Conservation (phyloP, 2,888 invertebrate genomes). For the Dryadula phaetusa region DNA sequence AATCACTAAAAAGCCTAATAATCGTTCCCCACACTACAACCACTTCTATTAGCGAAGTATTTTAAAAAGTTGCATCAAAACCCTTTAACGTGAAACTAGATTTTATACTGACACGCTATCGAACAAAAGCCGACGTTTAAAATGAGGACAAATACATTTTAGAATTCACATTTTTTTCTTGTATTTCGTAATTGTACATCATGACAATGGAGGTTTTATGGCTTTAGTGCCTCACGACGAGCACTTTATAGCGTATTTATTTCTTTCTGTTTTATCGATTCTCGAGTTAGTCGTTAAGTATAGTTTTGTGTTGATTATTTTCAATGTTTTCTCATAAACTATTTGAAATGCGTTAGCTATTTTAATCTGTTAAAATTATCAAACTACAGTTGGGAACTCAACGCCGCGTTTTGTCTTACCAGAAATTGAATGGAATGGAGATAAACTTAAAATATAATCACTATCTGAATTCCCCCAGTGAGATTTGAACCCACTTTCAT, state of each 20-base stretch:
- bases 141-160: conserved; percentile 20
- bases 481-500: too few species aligned
- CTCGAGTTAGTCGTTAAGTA: conserved; percentile 16
- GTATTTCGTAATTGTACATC: conserved; percentile 23
- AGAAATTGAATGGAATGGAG: too few species aligned
- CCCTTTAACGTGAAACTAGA: not conserved
- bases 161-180: conserved; percentile 21
- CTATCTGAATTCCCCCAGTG: too few species aligned
- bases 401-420: too few species aligned
- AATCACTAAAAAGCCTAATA: too few species aligned
- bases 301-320: not conserved
- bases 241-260: conserved; percentile 25
- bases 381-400: too few species aligned
- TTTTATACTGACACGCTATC: not conserved
- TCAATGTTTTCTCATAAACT: not conserved
- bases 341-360: too few species aligned
- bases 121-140: conserved; percentile 24
- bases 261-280: conserved; percentile 18
- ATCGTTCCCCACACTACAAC: too few species aligned
- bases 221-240: conserved; percentile 11
- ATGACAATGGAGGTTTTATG: conserved; percentile 27
- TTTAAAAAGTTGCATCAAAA: not conserved
- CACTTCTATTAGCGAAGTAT: not conserved
- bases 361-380: too few species aligned
- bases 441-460: too few species aligned